These are phyloP conservation scores for Phasianus colchicus DNA, from an alignment of 2,113 vertebrate genomes.

Conservation along the genomic window DNA sequence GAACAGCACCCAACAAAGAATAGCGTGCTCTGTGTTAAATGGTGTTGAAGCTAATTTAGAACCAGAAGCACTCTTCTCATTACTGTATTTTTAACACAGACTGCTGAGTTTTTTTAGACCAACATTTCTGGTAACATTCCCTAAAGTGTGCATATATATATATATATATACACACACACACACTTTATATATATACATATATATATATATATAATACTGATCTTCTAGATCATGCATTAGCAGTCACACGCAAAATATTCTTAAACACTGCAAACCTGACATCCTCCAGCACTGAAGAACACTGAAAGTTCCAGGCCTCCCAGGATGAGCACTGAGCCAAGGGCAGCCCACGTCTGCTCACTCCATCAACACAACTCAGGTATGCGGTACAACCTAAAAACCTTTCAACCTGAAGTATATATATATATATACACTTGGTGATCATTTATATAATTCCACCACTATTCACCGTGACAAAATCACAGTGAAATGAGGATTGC, in stretches of 20 bases:
- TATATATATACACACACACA: no score
- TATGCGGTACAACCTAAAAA: neutral
- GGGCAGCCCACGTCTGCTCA: fast-evolving
- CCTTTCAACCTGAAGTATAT: neutral
- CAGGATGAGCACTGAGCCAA: fast-evolving
- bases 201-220: neutral
- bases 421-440: neutral
- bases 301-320: neutral
- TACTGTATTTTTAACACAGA: neutral
- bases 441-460: slow-evolving; percentile 66
- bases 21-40: neutral
- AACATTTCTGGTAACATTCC: neutral
- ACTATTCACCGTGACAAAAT: slow-evolving; percentile 37
- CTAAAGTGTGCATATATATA: neutral
- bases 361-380: neutral
- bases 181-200: no score
- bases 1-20: neutral
- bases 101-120: neutral
- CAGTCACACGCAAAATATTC: neutral
- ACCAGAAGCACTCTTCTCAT: neutral
- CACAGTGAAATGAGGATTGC: neutral
- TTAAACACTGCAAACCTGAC: neutral
- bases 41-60: neutral
- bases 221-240: neutral
- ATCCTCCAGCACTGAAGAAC: neutral